Base-by-base conservation (phyloP, 2,113 vertebrate species). In the Ardeotis arabs region DNA sequence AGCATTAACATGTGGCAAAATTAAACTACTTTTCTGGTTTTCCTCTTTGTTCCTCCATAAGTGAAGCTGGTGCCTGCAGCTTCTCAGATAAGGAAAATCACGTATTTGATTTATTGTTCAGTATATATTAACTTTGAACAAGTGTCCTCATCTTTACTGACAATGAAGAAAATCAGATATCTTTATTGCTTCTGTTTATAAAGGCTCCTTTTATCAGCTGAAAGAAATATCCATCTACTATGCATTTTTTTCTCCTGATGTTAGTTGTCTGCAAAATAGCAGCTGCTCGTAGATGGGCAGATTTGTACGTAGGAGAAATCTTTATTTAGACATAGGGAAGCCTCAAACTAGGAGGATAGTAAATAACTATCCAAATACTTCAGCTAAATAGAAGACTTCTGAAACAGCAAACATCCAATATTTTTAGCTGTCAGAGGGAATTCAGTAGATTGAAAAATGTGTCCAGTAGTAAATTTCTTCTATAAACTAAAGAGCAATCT, bases 381-480 rank as follows among this genome's bases (percentile, higher is more conserved):
- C 17, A 23, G 58, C 10, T 81, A 84, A 89, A 83, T 62, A 89
- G 60, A 87, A 93, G 63, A 62, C 27, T 87, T 75, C n/a, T 81
- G 77, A 90, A 93, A 90, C 53, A 84, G 37, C 33, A 90, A 50
- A 22, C 23, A 75, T 52, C 12, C 19, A 59, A 27, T 93, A 72
- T 74, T 89, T 82, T 89, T 87, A 88, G 33, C 53, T 91, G 59
- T 56, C 44, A 84, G 55, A 64, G 28, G 22, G 58, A 92, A 94
- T 69, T 87, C 52, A 79, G 53, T 70, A 75, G 53, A n/a, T 24
- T 93, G 86, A 91, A 92, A 94, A 96, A 84, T 89, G n/a, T 95
- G 84, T 41, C 66, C 66, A 49, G 78, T 60, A 85, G 95, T 84
- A 89, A 72, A 66, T 84, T 87, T 83, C 12, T 47, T 80, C 56